A percentile compares a stretch with the other conserved stretches of the same genome.
These are phyloP conservation scores for Gopherus evgoodei DNA, from an alignment of 2,113 vertebrate species.

Conservation along the genomic window DNA sequence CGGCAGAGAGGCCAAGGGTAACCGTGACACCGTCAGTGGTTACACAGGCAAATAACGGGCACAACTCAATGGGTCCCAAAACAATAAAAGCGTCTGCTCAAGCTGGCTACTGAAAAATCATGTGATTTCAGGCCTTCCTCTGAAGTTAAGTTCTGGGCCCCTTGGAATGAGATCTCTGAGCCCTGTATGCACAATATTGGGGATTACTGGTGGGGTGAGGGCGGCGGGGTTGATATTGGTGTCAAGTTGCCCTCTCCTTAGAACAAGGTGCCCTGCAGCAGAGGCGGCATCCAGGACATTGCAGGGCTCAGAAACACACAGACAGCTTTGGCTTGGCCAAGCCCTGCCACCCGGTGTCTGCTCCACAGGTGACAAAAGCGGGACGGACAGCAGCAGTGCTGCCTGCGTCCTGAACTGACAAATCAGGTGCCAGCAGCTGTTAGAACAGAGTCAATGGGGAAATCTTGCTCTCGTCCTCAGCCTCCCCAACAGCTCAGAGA, in stretches of 20 bases:
- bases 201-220: background rate
- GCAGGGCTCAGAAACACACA: background rate
- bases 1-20: background rate
- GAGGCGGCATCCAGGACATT: background rate
- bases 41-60: background rate
- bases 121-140: background rate
- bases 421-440: background rate
- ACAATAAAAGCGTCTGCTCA: background rate
- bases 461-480: background rate
- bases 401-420: slow-evolving; percentile 13
- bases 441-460: background rate
- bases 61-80: background rate
- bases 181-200: background rate
- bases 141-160: background rate
- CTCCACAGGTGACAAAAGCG: background rate
- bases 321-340: slow-evolving; percentile 47
- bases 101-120: background rate
- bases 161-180: background rate
- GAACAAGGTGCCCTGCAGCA: background rate
- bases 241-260: background rate
- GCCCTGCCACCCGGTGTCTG: slow-evolving; percentile 27
- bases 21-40: background rate
- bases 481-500: background rate
- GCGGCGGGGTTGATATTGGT: slow-evolving; percentile 15
- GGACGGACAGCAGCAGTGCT: background rate